Evolutionary conservation across 2,888 invertebrate genomes (phyloP).

Genomic region (Ectobius pallidus): DNA sequence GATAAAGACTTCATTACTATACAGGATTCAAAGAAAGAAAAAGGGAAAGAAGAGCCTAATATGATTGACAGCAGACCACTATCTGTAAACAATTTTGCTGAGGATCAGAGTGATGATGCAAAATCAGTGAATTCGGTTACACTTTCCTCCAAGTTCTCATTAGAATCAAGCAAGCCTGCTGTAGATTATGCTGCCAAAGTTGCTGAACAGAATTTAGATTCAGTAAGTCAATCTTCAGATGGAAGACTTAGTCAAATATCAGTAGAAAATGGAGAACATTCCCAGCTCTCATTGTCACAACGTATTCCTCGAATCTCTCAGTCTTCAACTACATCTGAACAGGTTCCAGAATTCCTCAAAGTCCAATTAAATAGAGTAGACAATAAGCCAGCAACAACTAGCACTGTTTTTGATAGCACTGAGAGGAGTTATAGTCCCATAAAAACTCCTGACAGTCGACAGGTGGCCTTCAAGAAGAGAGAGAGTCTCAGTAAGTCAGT

Average conservation of each 20-base stretch:
- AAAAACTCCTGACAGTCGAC: not conserved
- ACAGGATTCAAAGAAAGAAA: not conserved
- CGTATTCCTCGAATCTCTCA: not conserved
- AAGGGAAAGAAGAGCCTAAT: not conserved
- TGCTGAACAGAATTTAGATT: too few relatives aligned
- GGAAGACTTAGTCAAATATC: too few relatives aligned
- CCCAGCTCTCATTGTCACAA: not conserved
- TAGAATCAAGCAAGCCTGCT: not conserved
- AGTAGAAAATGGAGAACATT: not conserved
- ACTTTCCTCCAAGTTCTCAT: not conserved
- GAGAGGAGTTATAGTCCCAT: not conserved
- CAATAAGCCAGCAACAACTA: constrained; percentile 65
- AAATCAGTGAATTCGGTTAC: not conserved
- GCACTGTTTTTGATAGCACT: constrained; percentile 51
- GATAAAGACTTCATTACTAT: not conserved
- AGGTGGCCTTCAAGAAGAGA: not conserved
- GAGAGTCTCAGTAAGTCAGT: not conserved
- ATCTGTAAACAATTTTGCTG: not conserved
- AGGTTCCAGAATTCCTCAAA: constrained; percentile 71
- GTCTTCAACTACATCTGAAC: constrained; percentile 21
- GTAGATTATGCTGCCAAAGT: not conserved
- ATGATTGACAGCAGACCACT: not conserved
- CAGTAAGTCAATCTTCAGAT: not conserved
- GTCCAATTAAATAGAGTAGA: constrained; percentile 75
- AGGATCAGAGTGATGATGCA: not conserved